Conservation (phyloP, 2,888 invertebrate species). For the Limnephilus lunatus region DNA sequence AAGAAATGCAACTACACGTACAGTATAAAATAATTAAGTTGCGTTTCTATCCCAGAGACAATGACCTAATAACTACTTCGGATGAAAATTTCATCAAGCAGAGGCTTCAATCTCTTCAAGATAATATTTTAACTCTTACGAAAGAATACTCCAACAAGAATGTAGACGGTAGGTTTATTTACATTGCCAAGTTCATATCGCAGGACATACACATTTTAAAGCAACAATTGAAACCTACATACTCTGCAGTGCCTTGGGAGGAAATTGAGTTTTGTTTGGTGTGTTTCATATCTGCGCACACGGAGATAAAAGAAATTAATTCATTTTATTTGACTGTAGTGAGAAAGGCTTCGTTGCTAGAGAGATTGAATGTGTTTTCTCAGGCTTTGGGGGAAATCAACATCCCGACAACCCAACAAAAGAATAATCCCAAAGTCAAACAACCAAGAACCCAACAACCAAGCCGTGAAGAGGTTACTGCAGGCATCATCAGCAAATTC, state of each 20-base stretch:
- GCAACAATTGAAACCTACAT: neutral
- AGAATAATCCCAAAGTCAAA: neutral
- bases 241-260: slow-evolving; percentile 16
- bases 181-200: slow-evolving; percentile 10
- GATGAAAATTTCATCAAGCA: neutral
- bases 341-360: neutral
- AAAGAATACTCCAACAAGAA: neutral
- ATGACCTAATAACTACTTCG: neutral
- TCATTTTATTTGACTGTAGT: neutral
- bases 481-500: neutral
- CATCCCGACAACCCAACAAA: neutral
- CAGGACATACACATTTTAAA: neutral
- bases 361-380: neutral
- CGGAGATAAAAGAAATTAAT: neutral
- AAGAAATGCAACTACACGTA: neutral
- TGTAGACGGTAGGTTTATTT: neutral
- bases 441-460: neutral
- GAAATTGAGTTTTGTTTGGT: slow-evolving; percentile 32
- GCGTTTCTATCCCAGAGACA: neutral
- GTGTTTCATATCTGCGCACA: neutral
- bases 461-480: neutral
- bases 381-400: neutral
- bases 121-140: neutral
- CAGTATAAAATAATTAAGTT: neutral
- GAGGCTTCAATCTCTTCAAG: neutral